Conservation (phyloP, 1,140 invertebrate species). For the Diorhabda elongata region DNA sequence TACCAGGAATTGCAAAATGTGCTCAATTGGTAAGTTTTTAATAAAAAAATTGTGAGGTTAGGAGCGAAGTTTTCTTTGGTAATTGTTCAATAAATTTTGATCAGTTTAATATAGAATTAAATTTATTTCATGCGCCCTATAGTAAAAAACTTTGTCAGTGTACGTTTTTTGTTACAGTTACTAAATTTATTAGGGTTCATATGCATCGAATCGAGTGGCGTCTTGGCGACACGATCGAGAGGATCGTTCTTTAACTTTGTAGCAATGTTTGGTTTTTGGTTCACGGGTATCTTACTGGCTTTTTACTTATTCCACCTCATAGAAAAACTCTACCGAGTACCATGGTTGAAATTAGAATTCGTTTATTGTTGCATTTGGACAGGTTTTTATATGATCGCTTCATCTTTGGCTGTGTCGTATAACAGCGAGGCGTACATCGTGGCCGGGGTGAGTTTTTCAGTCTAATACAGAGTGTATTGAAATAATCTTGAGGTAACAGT, state of each 20-base stretch:
- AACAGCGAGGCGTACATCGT: constrained; percentile 55
- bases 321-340: constrained; percentile 79
- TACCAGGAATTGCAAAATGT: constrained; percentile 75
- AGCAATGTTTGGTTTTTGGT: constrained; percentile 80
- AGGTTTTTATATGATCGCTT: constrained; percentile 66
- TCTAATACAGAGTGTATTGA: neutral
- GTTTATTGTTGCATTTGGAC: constrained; percentile 68
- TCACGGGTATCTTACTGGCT: constrained; percentile 72
- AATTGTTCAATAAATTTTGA: neutral
- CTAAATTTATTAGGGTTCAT: constrained; percentile 79
- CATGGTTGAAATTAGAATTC: constrained; percentile 83
- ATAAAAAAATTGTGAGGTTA: neutral
- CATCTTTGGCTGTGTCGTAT: constrained; percentile 59
- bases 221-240: constrained; percentile 50
- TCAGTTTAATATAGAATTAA: too few relatives aligned
- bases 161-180: constrained; percentile 51
- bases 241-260: constrained; percentile 75
- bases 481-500: too few relatives aligned
- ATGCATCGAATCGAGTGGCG: constrained; percentile 62
- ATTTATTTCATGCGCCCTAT: too few relatives aligned
- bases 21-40: constrained; percentile 66
- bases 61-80: neutral
- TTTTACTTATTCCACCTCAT: constrained; percentile 83
- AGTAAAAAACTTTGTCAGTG: too few relatives aligned
- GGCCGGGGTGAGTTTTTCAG: constrained; percentile 61